Percentiles rank a stretch among this genome's conserved stretches.
Evolutionary conservation across 2,113 vertebrate genomes (phyloP).

Genomic region (Diadophis punctatus): DNA sequence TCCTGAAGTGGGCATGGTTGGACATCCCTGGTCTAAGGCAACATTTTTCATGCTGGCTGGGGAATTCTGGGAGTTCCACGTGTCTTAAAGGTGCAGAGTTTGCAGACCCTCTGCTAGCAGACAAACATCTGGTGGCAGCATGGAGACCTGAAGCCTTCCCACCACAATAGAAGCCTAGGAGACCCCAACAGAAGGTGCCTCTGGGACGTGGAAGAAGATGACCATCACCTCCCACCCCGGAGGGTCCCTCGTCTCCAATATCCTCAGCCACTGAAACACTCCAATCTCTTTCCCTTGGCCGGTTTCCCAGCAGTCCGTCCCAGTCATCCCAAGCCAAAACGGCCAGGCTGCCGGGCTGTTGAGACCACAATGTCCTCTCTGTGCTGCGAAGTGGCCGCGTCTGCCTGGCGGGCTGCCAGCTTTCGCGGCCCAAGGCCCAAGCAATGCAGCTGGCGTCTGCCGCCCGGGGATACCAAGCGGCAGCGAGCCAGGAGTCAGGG

Average conservation of each 20-base stretch:
- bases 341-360: neutral
- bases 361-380: neutral
- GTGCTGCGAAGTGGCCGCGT: neutral
- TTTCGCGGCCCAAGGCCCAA: accelerated
- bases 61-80: too few relatives aligned
- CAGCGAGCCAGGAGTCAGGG: accelerated
- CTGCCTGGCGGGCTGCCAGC: neutral
- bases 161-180: neutral
- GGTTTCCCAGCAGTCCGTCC: neutral
- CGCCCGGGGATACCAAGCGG: neutral
- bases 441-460: neutral
- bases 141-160: neutral
- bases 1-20: neutral
- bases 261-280: neutral
- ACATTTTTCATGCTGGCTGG: too few relatives aligned
- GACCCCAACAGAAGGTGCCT: neutral
- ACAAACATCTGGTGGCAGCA: neutral
- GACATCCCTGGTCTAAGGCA: too few relatives aligned
- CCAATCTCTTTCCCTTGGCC: neutral
- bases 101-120: neutral
- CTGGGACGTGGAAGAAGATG: neutral
- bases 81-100: too few relatives aligned
- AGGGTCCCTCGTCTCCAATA: neutral
- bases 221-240: neutral
- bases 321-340: neutral